phyloP scores from a whole-genome alignment of 1,140 invertebrate genomes.

The Atta texana region DNA sequence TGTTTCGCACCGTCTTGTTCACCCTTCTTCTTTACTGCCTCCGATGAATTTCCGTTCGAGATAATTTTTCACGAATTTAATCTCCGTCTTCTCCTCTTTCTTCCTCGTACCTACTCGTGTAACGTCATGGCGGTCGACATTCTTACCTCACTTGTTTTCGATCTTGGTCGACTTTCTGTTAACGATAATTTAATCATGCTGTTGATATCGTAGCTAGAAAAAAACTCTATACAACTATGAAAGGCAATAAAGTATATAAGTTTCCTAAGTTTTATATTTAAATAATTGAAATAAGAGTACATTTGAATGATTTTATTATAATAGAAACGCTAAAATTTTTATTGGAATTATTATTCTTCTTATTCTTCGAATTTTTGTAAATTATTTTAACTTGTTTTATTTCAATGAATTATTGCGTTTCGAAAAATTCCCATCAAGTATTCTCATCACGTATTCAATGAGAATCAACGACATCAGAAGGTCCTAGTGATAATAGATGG shows the following conservation, averaged over 20 bases:
- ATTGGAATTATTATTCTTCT: too few species aligned
- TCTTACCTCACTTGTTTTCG: constrained; percentile 51
- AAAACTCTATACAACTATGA: neutral
- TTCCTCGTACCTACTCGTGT: neutral
- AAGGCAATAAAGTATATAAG: neutral
- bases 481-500: neutral
- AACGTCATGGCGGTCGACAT: constrained; percentile 46
- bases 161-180: constrained; percentile 10
- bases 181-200: constrained; percentile 48
- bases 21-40: constrained; percentile 49
- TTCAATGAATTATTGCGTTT: neutral
- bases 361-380: neutral
- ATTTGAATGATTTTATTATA: neutral
- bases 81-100: constrained; percentile 60
- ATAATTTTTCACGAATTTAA: constrained; percentile 81
- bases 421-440: neutral
- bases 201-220: constrained; percentile 23
- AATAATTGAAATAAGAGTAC: neutral
- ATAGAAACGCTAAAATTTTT: neutral
- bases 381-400: neutral
- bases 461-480: constrained; percentile 15
- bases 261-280: neutral
- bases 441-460: too few species aligned
- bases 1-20: constrained; percentile 77
- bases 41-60: constrained; percentile 45